Evolutionary conservation across 2,797 vertebrate species (phyloP).

Genomic region (Enteromius afrohamiltoni): DNA sequence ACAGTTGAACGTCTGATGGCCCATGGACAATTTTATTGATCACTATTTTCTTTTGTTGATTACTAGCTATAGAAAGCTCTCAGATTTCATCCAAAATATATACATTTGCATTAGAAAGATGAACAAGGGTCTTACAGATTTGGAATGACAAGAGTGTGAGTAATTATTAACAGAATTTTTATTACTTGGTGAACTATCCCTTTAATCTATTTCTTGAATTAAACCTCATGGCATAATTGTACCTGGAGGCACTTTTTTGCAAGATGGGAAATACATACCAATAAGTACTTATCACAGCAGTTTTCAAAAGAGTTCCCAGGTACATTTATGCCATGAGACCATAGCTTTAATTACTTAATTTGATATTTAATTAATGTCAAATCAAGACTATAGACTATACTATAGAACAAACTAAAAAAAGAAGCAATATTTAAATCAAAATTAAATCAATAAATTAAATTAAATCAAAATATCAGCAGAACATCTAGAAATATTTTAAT

Average conservation of each 20-base stretch:
- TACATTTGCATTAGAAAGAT: not conserved
- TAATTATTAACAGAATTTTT: not conserved
- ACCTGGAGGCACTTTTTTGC: too few relatives aligned
- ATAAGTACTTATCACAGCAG: too few relatives aligned
- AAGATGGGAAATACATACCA: too few relatives aligned
- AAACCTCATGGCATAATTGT: too few relatives aligned
- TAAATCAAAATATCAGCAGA: not conserved
- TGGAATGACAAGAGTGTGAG: not conserved
- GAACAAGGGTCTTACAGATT: not conserved
- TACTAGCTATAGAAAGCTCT: not conserved
- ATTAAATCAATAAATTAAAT: too few relatives aligned
- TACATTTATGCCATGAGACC: too few relatives aligned
- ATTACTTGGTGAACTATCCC: not conserved
- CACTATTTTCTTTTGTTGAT: too few relatives aligned
- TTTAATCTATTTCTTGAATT: too few relatives aligned
- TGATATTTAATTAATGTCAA: not conserved
- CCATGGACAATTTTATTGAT: too few relatives aligned
- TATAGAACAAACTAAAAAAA: not conserved
- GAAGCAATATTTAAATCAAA: not conserved
- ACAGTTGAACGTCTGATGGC: not conserved
- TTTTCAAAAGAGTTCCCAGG: too few relatives aligned
- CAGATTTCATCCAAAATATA: not conserved
- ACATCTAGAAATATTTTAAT: not conserved
- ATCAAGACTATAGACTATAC: not conserved
- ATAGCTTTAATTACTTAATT: not conserved